Evolutionary conservation across 2,888 invertebrate genomes (phyloP), one percentile per base, ranked within the genome.

Genomic region (Endotricha flammealis): DNA sequence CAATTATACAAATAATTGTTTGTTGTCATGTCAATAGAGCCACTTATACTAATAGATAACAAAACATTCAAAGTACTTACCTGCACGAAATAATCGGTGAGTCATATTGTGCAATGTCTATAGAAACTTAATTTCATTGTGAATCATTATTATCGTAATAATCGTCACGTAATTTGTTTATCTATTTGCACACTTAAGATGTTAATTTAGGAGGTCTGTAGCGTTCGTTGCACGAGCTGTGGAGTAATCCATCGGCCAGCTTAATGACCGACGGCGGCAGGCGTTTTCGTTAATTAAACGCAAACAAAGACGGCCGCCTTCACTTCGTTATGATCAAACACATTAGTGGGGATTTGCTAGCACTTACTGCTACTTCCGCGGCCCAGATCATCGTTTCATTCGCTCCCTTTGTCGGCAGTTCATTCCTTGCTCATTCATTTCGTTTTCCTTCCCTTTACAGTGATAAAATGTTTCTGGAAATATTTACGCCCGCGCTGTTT

Each of bases 271-370:
- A 50, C 56, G 50, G 52, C 53, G 51, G 54, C 34, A 35, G 34
- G 53, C 53, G 56, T 72, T 74, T 75, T 69, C 72, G 64, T 69
- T 77, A 78, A 77, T 78, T 76, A 78, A 77, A 78, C 59, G 64
- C 69, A 77, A 78, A 78, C 77, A 78, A 69, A 76, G 68, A 64
- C 60, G 57, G 54, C 53, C 62, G 67, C 63, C 57, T 60, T 59
- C 57, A 63, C 64, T 70, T 60, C 64, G 68, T 67, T 66, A 68
- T 62, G 70, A 68, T 72, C 71, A 75, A 73, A 74, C 73, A 75
- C 69, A 73, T 75, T 72, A 74, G 67, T 53, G 51, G 42, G 51
- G 62, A 67, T 67, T 69, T 61, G 56, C 58, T 49, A 46, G 50
- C 59, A 62, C 57, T 62, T 57, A 64, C 52, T 50, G 54, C 52